Evolutionary conservation across 2,797 vertebrate species (phyloP).

Genomic region (Lerista edwardsae): DNA sequence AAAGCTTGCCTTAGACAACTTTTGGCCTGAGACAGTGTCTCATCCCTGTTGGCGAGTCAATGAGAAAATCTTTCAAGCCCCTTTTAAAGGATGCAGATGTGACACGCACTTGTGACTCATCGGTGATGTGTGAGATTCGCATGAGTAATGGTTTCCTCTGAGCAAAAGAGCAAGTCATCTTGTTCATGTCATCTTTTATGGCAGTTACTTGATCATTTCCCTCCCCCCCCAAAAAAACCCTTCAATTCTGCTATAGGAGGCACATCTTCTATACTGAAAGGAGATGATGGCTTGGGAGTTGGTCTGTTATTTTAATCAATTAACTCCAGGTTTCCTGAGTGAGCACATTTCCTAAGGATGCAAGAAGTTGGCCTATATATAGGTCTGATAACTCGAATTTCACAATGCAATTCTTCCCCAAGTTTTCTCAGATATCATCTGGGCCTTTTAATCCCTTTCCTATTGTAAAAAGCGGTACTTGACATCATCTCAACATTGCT

Average conservation of each 20-base stretch:
- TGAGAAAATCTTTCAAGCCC: conserved; percentile 27
- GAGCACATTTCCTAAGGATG: conserved; percentile 77
- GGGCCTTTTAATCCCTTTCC: not conserved
- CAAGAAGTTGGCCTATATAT: conserved; percentile 59
- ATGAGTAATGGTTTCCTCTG: conserved; percentile 48
- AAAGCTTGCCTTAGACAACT: not conserved
- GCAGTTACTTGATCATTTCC: conserved; percentile 54
- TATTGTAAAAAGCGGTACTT: not conserved
- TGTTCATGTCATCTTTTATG: conserved; percentile 44
- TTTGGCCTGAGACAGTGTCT: not conserved
- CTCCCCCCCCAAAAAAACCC: conserved; percentile 37
- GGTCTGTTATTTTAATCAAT: conserved; percentile 68
- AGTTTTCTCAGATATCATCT: conserved; percentile 38
- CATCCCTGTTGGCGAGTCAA: not conserved
- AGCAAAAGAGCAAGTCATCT: conserved; percentile 2
- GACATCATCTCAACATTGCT: not conserved
- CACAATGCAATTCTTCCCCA: conserved; percentile 39
- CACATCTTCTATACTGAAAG: conserved; percentile 60
- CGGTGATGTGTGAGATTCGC: not conserved
- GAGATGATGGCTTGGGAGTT: conserved; percentile 41
- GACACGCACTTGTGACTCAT: conserved; percentile 46
- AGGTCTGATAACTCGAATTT: conserved; percentile 39
- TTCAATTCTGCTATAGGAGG: conserved; percentile 58
- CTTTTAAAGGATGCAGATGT: conserved; percentile 32
- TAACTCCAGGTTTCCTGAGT: conserved; percentile 75